These are phyloP conservation scores for Odontomachus brunneus DNA, from an alignment of 1,140 invertebrate genomes.

Conservation along the genomic window DNA sequence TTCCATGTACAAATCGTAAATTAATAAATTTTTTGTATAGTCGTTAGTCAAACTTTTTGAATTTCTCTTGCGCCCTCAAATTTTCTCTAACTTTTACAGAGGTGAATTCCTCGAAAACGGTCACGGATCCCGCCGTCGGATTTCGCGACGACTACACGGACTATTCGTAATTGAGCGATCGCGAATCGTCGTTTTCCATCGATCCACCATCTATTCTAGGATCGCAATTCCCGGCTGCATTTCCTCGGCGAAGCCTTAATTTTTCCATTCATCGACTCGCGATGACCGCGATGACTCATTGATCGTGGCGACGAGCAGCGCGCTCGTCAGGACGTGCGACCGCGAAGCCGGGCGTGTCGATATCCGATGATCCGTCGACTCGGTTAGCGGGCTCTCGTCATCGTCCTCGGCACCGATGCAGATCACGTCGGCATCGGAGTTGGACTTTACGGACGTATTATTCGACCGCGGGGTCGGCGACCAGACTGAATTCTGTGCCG, in stretches of 20 bases:
- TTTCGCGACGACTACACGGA: neutral
- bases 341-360: conserved; percentile 56
- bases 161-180: neutral
- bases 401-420: conserved; percentile 38
- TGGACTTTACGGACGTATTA: conserved; percentile 50
- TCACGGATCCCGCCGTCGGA: neutral
- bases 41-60: neutral
- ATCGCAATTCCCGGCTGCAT: conserved; percentile 6
- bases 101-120: too few relatives aligned
- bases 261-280: conserved; percentile 54
- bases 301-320: conserved; percentile 38
- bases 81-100: neutral
- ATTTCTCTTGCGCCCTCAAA: neutral
- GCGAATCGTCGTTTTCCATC: neutral
- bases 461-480: conserved; percentile 39
- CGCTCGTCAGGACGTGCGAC: conserved; percentile 9
- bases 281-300: conserved; percentile 57
- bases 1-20: too few relatives aligned
- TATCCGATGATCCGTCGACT: conserved; percentile 36
- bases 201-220: neutral
- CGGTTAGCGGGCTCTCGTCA: conserved; percentile 26
- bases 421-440: conserved; percentile 44
- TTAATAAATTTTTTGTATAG: neutral
- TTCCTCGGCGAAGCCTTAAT: conserved; percentile 17
- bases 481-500: conserved; percentile 30